These are phyloP conservation scores for Mythimna ferrago DNA, from an alignment of 2,888 invertebrate genomes.

Conservation along the genomic window DNA sequence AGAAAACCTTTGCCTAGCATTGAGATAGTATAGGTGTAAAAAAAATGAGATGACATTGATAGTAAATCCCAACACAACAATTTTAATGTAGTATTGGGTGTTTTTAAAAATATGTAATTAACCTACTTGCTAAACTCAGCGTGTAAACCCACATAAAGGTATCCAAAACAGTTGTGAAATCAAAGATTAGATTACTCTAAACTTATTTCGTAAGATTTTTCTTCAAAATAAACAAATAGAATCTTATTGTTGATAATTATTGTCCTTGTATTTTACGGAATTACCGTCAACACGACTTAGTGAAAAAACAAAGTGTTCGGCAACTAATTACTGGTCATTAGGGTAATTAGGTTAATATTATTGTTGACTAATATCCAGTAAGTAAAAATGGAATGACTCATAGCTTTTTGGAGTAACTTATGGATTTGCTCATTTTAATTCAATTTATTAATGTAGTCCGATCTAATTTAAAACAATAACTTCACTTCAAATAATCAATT, in stretches of 20 bases:
- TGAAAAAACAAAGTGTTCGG: neutral
- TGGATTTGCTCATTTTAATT: no score
- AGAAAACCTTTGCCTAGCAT: no score
- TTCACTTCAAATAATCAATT: no score
- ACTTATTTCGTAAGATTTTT: slow-evolving; percentile 6
- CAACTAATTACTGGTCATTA: neutral
- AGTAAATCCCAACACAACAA: neutral
- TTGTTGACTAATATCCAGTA: neutral
- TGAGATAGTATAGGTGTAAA: no score
- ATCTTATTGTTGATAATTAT: neutral
- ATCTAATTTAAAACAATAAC: no score
- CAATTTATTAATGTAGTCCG: no score
- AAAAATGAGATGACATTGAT: neutral
- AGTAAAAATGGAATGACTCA: neutral
- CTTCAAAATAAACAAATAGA: neutral
- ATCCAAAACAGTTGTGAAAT: neutral
- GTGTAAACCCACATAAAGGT: neutral
- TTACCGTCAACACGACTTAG: neutral
- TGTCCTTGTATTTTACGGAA: neutral
- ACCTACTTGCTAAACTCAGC: neutral
- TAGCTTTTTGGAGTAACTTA: neutral
- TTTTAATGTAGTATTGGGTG: neutral
- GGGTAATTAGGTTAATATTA: neutral
- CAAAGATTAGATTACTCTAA: neutral
- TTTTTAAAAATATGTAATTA: neutral